Percentiles rank a stretch among this genome's conserved stretches.
Conservation (phyloP, 2,113 vertebrate genomes). For the Pampusana beccarii region DNA sequence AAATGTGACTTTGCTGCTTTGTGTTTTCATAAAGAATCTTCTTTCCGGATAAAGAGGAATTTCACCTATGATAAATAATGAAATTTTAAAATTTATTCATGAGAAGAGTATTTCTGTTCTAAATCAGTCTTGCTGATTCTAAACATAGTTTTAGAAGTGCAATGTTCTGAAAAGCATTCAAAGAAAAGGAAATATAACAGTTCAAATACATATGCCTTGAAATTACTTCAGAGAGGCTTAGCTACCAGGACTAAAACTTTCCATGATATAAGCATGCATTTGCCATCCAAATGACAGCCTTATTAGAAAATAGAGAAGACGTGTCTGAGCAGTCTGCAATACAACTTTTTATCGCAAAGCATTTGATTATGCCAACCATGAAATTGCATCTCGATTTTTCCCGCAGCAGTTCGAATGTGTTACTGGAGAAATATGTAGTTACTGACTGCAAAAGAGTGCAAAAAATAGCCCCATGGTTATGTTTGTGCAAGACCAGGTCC, state of each 20-base stretch:
- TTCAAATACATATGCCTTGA: neutral
- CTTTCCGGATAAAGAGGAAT: neutral
- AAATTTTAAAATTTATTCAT: neutral
- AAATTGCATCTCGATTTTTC: neutral
- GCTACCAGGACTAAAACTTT: neutral
- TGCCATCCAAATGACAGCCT: neutral
- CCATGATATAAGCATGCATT: neutral
- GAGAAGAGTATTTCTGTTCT: neutral
- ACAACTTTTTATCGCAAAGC: neutral
- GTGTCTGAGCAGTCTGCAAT: neutral
- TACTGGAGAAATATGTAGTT: neutral
- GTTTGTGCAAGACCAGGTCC: neutral
- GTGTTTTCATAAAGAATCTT: neutral
- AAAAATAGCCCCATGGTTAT: neutral
- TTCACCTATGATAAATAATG: neutral
- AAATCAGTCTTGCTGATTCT: neutral
- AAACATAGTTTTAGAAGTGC: neutral
- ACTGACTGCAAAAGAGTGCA: neutral
- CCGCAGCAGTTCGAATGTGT: neutral
- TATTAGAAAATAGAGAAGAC: constrained; percentile 7
- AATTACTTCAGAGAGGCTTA: constrained; percentile 20
- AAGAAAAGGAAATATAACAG: constrained; percentile 23
- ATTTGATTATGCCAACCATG: neutral
- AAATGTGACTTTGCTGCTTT: neutral
- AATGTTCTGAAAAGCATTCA: neutral